Evolutionary conservation across 2,113 vertebrate species (phyloP).

Genomic region (Microtus ochrogaster): DNA sequence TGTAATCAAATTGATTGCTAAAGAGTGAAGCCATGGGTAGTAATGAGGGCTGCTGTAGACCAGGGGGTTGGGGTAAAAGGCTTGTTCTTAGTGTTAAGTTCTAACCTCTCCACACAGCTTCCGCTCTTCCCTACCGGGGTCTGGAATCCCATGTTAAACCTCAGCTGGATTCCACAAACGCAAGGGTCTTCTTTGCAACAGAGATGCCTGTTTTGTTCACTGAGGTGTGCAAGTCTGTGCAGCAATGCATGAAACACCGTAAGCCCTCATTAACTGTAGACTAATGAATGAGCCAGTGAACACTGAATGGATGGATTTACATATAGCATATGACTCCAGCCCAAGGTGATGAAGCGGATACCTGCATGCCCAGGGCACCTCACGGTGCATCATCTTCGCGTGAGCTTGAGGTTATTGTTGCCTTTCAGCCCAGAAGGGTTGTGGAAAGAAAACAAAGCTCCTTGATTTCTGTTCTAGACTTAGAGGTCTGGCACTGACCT

Average conservation of each 20-base stretch:
- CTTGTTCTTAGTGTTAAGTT: background rate
- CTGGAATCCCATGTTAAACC: slow-evolving; percentile 36
- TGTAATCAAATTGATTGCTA: slow-evolving; percentile 60
- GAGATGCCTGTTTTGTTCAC: slow-evolving; percentile 6
- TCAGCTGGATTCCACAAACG: background rate
- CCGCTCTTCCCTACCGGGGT: background rate
- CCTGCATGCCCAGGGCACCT: background rate
- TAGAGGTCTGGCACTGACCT: background rate
- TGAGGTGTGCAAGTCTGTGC: background rate
- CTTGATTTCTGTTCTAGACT: background rate
- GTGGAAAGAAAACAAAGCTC: background rate
- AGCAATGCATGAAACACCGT: background rate
- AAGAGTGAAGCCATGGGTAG: background rate
- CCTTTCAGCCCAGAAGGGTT: background rate
- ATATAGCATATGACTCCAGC: background rate
- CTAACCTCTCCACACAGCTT: background rate
- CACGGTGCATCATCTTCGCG: background rate
- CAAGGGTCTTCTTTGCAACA: background rate
- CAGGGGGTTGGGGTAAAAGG: background rate
- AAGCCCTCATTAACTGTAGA: background rate
- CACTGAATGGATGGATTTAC: background rate
- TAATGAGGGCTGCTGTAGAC: background rate
- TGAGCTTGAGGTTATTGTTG: background rate
- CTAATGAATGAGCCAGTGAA: background rate
- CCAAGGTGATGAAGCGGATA: background rate